Percentiles rank a stretch among this genome's conserved stretches.
Evolutionary conservation across 2,797 vertebrate species (phyloP).

Genomic region (Danio kyathit): DNA sequence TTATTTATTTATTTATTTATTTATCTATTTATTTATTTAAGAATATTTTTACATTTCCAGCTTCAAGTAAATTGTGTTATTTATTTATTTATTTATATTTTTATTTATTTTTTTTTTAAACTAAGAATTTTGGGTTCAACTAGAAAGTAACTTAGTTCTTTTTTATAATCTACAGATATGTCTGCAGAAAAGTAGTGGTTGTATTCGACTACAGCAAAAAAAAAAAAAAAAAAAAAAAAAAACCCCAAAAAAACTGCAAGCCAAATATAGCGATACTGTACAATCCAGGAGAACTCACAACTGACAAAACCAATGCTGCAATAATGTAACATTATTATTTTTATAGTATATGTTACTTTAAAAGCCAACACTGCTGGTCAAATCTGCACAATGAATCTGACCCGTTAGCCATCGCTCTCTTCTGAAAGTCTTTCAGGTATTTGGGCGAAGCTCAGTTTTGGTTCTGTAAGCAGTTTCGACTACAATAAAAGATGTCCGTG

Average conservation of each 20-base stretch:
- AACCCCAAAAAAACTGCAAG: neutral
- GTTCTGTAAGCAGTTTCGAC: slow-evolving; percentile 36
- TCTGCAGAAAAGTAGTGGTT: neutral
- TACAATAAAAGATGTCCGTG: slow-evolving; percentile 35
- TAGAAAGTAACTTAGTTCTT: too few relatives aligned
- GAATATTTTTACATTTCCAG: too few relatives aligned
- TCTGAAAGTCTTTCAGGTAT: slow-evolving; percentile 17
- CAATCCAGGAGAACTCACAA: neutral
- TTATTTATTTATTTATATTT: too few relatives aligned
- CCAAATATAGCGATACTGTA: neutral
- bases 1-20: too few relatives aligned
- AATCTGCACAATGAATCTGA: slow-evolving; percentile 40
- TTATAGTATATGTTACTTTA: neutral
- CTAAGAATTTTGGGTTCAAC: too few relatives aligned
- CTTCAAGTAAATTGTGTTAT: too few relatives aligned
- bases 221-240: neutral
- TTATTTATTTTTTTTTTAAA: too few relatives aligned
- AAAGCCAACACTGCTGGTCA: neutral
- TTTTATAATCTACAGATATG: too few relatives aligned
- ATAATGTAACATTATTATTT: neutral
- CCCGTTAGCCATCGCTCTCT: neutral
- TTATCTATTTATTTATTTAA: too few relatives aligned
- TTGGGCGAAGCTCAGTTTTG: slow-evolving; percentile 22
- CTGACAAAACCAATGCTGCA: neutral
- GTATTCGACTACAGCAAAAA: neutral